Base-by-base conservation (phyloP, 2,888 invertebrate species). In the Morinoia aosen region DNA sequence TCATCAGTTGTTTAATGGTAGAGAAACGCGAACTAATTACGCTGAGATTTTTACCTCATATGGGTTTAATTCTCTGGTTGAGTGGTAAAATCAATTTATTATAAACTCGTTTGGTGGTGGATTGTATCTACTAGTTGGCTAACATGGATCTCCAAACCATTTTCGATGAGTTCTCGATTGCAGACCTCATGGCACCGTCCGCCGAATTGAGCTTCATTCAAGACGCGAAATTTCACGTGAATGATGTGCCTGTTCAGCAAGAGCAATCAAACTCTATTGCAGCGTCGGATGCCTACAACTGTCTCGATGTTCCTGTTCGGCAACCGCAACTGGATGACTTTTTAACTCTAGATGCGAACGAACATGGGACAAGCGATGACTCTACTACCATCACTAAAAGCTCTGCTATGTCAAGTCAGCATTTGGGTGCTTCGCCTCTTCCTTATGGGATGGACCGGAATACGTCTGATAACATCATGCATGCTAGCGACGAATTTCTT, bases 161-260 rank as follows among this genome's bases (percentile, higher is more conserved):
- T 90, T 48, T 90, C 48, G 90, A 90, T 40, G 88, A 88, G 88
- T 90, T 90, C 33, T 40, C 90, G 39, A 90, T 90, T 12, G 90
- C 14, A 40, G 90, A 90, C 7, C 48, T 90, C 40, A 90, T 90
- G 90, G 90, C 90, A 12, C 90, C 90, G 48, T 76, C 76, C 25
- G 11, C 90, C 2, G 90, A 90, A 40, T 48, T 40, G 11, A 16
- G 48, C 90, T 90, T 90, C 16, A 90, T 40, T 8, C 90, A 90
- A 90, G 90, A 90, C 40, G 39, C 48, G 12, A 90, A 90, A 33
- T 76, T 25, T 76, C 25, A 76, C 76, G 25, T 76, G 33, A 25
- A 76, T 33, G 76, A 76, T 76, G 76, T 8, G 25, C 12, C 76
- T 76, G 76, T 76, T 33, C 76, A 76, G 33, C 76, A 76, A 76